phyloP scores from a whole-genome alignment of 2,113 vertebrate genomes.

The Colaptes auratus region DNA sequence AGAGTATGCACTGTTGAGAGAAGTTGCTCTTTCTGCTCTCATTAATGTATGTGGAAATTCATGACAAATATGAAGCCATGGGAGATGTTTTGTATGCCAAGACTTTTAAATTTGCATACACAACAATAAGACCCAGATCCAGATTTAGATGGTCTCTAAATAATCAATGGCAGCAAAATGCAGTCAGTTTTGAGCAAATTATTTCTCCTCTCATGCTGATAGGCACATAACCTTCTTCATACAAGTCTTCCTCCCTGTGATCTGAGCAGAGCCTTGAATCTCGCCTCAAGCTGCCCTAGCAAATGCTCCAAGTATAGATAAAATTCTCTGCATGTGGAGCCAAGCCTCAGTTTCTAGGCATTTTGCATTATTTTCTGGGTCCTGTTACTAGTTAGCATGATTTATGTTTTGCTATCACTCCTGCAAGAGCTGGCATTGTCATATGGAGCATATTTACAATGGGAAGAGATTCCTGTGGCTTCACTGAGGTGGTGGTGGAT shows the following conservation, averaged over 20 bases:
- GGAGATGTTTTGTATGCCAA: background rate
- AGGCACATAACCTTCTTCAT: rapidly evolving
- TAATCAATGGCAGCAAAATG: conserved; percentile 18
- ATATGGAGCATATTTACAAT: background rate
- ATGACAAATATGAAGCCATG: background rate
- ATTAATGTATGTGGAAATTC: background rate
- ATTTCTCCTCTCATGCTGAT: background rate
- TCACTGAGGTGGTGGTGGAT: background rate
- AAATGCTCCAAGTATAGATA: background rate
- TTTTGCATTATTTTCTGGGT: conserved; percentile 22
- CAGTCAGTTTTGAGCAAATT: background rate
- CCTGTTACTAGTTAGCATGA: conserved; percentile 26
- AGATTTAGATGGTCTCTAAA: conserved; percentile 6
- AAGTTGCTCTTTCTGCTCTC: background rate
- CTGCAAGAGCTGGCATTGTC: background rate
- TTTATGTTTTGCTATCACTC: conserved; percentile 15
- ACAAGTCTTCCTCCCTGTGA: rapidly evolving
- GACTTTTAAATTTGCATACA: background rate
- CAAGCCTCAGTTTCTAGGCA: background rate
- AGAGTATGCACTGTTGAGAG: background rate
- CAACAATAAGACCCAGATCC: background rate
- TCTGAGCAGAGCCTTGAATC: background rate
- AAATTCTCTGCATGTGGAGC: background rate
- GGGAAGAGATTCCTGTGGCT: conserved; percentile 36
- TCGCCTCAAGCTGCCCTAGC: background rate